Base-by-base conservation (phyloP, 2,113 vertebrate genomes). In the Sinocyclocheilus anshuiensis region DNA sequence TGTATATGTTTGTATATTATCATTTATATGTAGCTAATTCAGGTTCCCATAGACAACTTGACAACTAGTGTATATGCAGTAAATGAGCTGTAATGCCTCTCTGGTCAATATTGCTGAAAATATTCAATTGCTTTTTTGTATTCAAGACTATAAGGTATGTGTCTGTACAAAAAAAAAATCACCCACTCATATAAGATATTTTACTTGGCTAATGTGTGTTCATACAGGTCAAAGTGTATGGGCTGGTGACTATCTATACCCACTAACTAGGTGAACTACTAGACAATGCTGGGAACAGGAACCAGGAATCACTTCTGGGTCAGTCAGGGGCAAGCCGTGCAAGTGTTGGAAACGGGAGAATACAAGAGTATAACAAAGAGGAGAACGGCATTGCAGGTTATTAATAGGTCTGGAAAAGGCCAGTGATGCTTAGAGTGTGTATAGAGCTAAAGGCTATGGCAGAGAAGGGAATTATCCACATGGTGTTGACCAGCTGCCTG, bases 371-470 rank as follows among this genome's bases (percentile, higher is more conserved):
- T 50, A 85, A 84, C 74, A 83, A 65, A 83, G 63, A 71, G 72
- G 71, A 74, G 85, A 72, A 50, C 33, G 42, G 53, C 74, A 78
- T 36, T 57, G 24, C 74, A 18, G 82, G 75, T 85, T 89, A 89
- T 89, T 87, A 81, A 87, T 86, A 87, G 88, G 61, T 63, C 67
- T 61, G 88, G 85, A 88, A 94, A 94, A 95, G 94, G 93, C 93
- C 94, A 94, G 74, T 45, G 85, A 84, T 85, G 91, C 88, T 80
- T 89, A 87, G 87, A 81, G 88, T 83, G 69, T 80, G 75, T 83
- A 80, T 86, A 89, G 81, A 45, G 55, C 82, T 20, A 74, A 84
- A 77, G 72, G 57, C 57, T 74, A 76, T 12, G 9, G 61, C 3
- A 13, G 16, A 81, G 83, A 82, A 6, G 45, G 63, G 74, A 75